Evolutionary conservation across 35 echinoderm and acorn worm species (phyloP), one percentile per base, ranked within the genome.

Genomic region (Stichopus chloronotus): DNA sequence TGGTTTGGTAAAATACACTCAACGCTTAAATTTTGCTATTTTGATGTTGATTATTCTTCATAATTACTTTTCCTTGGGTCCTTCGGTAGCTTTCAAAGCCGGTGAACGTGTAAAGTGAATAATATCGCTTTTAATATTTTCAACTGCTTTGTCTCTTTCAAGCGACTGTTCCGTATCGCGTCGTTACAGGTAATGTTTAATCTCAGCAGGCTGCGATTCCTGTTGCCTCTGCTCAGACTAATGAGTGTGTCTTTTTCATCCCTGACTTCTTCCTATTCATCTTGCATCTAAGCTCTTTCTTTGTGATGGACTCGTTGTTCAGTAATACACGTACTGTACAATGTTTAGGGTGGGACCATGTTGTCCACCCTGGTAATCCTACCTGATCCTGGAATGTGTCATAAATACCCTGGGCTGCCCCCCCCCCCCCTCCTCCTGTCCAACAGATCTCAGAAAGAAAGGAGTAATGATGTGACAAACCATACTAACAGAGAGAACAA

Each of bases 111-210:
- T 0, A 65, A 65, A 5, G 61, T 65, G 19, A 65, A 9, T 14
- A 5, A 4, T 17, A 17, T 81, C 11, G 78, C 78, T 21, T 8
- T 81, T 30, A 12, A 24, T 12, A 17, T 24, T 88, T 59, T 58
- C 86, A 88, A 83, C 61, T 86, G 19, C 25, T 86, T 88, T 88
- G 58, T 88, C 58, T 69, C 25, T 69, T 88, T 88, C 57, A 88
- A 88, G 86, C 55, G 16, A 52, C 86, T 10, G 23, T 57, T 58
- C 58, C 86, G 57, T 88, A 88, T 52, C 86, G 86, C 58, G 86
- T 69, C 55, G 57, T 69, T 5, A 88, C 86, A 88, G 86, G 86
- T 88, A 88, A 88, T 30, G 22, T 30, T 54, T 81, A 72, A 17
- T 54, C 22, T 12, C 23, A 81, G 52, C 10, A 10, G 13, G 78